These are phyloP conservation scores for Nymphalis urticae DNA, from an alignment of 2,888 invertebrate species.

Conservation along the genomic window DNA sequence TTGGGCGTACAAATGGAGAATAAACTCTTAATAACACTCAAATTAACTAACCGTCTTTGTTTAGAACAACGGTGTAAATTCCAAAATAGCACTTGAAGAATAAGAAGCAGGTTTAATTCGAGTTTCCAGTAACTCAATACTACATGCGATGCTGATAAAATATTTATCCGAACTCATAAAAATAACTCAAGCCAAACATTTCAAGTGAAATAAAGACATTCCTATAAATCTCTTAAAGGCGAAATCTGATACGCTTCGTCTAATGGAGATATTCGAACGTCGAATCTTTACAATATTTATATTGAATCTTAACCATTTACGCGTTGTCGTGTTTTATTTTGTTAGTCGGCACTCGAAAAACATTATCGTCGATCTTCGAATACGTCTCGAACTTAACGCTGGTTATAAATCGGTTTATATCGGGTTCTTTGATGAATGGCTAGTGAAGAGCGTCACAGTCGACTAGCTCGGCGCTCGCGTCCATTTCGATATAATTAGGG, in stretches of 20 bases:
- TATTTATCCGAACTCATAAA: slow-evolving; percentile 14
- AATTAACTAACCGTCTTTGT: no score
- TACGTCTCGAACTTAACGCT: slow-evolving; percentile 15
- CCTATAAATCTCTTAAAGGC: slow-evolving; percentile 19
- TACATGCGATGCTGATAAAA: slow-evolving; percentile 7
- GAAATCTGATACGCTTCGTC: slow-evolving; percentile 16
- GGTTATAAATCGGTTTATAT: slow-evolving; percentile 18
- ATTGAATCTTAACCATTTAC: slow-evolving; percentile 19
- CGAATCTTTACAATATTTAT: slow-evolving; percentile 19
- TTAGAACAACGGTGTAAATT: no score
- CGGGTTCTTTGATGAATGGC: slow-evolving; percentile 21
- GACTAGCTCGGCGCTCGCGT: slow-evolving; percentile 1
- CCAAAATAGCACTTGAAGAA: no score
- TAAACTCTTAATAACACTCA: no score
- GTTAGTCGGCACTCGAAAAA: slow-evolving; percentile 5
- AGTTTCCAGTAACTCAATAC: slow-evolving; percentile 15
- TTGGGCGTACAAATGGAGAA: no score
- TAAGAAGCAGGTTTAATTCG: no score
- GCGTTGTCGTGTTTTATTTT: slow-evolving; percentile 29
- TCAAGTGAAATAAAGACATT: slow-evolving; percentile 10
- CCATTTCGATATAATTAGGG: slow-evolving; percentile 2
- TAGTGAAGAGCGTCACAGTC: background rate
- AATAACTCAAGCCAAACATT: slow-evolving; percentile 21
- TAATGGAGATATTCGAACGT: slow-evolving; percentile 21
- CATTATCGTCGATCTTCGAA: slow-evolving; percentile 22